Evolutionary conservation across 2,113 vertebrate species (phyloP), one percentile per base, ranked within the genome.

Genomic region (Stomatorhinus ivindoensis): DNA sequence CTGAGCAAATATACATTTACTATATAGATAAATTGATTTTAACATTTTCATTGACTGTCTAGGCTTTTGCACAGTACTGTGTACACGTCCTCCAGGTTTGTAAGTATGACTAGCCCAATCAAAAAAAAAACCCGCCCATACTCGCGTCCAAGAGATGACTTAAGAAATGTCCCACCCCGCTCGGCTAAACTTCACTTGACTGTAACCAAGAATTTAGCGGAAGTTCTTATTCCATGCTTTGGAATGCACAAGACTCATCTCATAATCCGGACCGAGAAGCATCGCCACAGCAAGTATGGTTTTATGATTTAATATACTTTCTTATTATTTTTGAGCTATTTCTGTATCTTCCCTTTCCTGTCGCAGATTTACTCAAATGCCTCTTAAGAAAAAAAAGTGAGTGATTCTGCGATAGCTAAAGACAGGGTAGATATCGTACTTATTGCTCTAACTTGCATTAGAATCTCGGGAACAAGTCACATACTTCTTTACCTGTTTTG

Each of bases 101-200:
- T 13, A 11, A 13, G 69, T 4, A 76, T 76, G 73, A 80, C 17
- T 15, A 80, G 35, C 31, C 4, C n/a, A 80, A 17, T 42, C 27
- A 24, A 24, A 42, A 42, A 89, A 76, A 55, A 17, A 39, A 90
- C 92, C 93, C 94, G 93, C 95, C 95, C 94, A 90, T 55, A 50
- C 46, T 0, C 58, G 31, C 89, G 86, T 35, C 91, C 90, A 80
- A 93, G 48, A 19, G 21, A 88, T 50, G n/a, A 83, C 80, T 58
- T 76, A 92, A 94, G 93, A 83, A 61, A n/a, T 94, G 93, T 91
- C 94, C 91, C 31, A 80, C 39, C 44, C 85, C 55, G 73, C 83
- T 83, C 69, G 55, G 89, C 91, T 90, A 61, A 89, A 5, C 39
- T 69, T 69, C 19, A 80, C 82, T 87, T 83, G 92, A 87, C 58